Evolutionary conservation across 2,797 vertebrate genomes (phyloP).

Genomic region (Typhlichthys subterraneus): DNA sequence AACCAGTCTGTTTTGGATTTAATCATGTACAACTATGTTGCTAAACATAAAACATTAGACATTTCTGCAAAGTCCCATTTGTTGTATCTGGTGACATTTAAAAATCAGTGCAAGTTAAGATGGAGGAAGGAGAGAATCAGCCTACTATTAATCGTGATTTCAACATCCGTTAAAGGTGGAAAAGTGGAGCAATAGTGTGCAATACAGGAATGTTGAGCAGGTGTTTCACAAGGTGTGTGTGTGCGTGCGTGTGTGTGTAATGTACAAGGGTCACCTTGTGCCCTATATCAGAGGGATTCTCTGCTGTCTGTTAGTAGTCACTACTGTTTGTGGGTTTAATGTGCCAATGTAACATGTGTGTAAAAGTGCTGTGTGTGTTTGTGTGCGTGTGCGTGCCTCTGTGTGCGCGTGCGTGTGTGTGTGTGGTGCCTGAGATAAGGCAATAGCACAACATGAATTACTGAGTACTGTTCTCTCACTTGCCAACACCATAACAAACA

Average conservation of each 20-base stretch:
- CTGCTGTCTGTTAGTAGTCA: slow-evolving; percentile 52
- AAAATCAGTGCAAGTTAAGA: too few relatives aligned
- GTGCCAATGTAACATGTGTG: slow-evolving; percentile 1
- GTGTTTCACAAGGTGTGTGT: slow-evolving; percentile 31
- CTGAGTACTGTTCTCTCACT: too few relatives aligned
- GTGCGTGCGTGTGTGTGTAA: background rate
- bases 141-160: too few relatives aligned
- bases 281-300: slow-evolving; percentile 52
- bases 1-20: too few relatives aligned
- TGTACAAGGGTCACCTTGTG: slow-evolving; percentile 57
- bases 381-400: background rate
- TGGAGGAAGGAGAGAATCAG: too few relatives aligned
- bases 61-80: too few relatives aligned
- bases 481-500: too few relatives aligned
- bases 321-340: background rate
- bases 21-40: background rate
- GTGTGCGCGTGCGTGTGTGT: background rate
- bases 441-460: too few relatives aligned
- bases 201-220: slow-evolving; percentile 48
- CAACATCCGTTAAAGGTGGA: slow-evolving; percentile 9
- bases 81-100: too few relatives aligned
- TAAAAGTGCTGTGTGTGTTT: slow-evolving; percentile 1
- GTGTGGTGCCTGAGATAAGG: background rate
- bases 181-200: slow-evolving; percentile 36
- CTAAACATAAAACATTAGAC: background rate